Base-by-base conservation (phyloP, 2,888 invertebrate species). In the Acronicta leporina region DNA sequence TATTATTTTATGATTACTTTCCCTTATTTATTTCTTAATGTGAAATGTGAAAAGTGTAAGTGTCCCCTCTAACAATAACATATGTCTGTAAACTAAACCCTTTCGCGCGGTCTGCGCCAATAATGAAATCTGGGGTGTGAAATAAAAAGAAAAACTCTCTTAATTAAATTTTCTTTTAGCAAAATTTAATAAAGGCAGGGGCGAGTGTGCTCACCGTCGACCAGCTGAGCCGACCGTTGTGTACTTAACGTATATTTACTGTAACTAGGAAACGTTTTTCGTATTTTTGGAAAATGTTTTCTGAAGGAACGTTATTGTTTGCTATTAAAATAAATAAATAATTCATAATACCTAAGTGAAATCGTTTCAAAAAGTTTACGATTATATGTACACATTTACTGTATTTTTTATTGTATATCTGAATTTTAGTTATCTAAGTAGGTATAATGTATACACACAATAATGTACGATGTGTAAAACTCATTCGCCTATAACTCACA, bases 81-180 rank as follows among this genome's bases (percentile, higher is more conserved):
- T 38, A 81, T 50, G 51, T 84, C 89, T 87, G 64, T 72, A 68
- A 84, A 86, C 86, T 87, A 89, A 90, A 92, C 94, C 94, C 94
- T 92, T 94, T 87, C 79, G 82, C 87, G 85, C 86, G 84, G 85
- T 81, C 84, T 82, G 86, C 85, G 85, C 92, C 91, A 89, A 93
- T 93, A 92, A 93, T 92, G 90, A 92, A 93, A 92, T 92, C 92
- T 89, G 90, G 93, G 92, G 93, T 92, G 93, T 92, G 90, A 92
- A 92, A 91, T 92, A 92, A 93, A 92, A 92, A 91, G 88, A 90
- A 92, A 92, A 92, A 91, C 88, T 89, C 88, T 91, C 92, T 94
- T 94, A 94, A 94, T 94, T 94, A 94, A 92, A 94, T 94, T 92
- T 94, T 92, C 92, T 92, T 93, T 92, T 87, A 85, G 87, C 81